Conservation (phyloP, 2,888 invertebrate species). For the Morpho helenor region DNA sequence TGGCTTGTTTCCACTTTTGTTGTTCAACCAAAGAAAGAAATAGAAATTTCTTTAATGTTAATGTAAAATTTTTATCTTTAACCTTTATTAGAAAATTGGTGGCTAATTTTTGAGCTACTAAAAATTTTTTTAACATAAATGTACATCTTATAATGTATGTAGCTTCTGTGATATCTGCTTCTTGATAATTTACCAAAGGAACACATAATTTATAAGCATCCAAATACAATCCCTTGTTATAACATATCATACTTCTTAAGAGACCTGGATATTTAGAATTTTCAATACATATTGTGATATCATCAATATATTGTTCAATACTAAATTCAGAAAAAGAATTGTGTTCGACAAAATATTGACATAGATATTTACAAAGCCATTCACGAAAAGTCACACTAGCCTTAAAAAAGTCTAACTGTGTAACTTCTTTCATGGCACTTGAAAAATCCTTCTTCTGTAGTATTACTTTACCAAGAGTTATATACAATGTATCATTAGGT, state of each 20-base stretch:
- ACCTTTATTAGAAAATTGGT: conserved; percentile 60
- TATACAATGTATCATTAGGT: conserved; percentile 46
- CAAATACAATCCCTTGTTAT: conserved; percentile 70
- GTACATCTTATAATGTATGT: conserved; percentile 62
- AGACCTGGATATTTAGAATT: conserved; percentile 81
- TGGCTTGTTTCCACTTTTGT: conserved; percentile 76
- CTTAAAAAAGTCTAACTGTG: conserved; percentile 44
- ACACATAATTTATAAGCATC: conserved; percentile 75
- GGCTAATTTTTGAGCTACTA: conserved; percentile 58
- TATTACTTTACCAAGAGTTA: conserved; percentile 52
- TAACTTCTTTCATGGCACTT: conserved; percentile 48
- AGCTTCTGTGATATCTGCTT: conserved; percentile 54
- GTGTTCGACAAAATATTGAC: conserved; percentile 48
- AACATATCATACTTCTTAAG: conserved; percentile 79
- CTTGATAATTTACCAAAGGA: conserved; percentile 61
- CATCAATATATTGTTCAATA: conserved; percentile 71
- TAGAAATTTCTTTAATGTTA: conserved; percentile 47
- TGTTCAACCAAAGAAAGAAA: conserved; percentile 55
- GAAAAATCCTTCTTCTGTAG: conserved; percentile 44
- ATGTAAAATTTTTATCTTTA: conserved; percentile 44
- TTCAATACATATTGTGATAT: conserved; percentile 75
- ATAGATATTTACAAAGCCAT: conserved; percentile 56
- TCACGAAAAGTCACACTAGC: conserved; percentile 52
- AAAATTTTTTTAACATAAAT: conserved; percentile 63
- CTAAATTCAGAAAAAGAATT: conserved; percentile 50